phyloP scores from a whole-genome alignment of 2,888 invertebrate genomes.

The Cheilosia urbana region DNA sequence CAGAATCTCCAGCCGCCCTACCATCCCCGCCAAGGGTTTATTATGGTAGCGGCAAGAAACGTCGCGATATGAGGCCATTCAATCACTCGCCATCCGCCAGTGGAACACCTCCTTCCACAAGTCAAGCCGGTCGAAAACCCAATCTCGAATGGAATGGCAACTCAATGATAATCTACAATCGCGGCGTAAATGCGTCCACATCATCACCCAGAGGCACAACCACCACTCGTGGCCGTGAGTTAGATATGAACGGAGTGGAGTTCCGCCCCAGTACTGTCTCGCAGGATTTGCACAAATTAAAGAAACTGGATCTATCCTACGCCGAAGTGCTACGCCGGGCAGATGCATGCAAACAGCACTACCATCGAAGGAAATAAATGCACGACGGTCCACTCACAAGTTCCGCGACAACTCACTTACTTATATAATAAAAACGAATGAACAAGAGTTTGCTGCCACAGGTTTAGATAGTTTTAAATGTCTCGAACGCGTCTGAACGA shows the following conservation, averaged over 20 bases:
- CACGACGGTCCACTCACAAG: conserved; percentile 10
- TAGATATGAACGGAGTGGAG: conserved; percentile 82
- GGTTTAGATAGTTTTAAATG: conserved; percentile 66
- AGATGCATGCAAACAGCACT: conserved; percentile 81
- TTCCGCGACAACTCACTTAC: conserved; percentile 41
- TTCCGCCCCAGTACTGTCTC: conserved; percentile 90
- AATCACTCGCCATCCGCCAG: conserved; percentile 80
- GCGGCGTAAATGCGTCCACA: conserved; percentile 83
- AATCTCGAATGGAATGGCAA: conserved; percentile 88
- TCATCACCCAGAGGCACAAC: conserved; percentile 78
- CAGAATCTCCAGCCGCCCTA: conserved; percentile 88
- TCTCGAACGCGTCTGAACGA: conserved; percentile 44
- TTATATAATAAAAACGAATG: conserved; percentile 16
- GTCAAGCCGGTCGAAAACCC: conserved; percentile 58
- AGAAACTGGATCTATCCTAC: conserved; percentile 92
- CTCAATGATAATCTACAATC: conserved; percentile 89
- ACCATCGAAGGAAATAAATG: conserved; percentile 76
- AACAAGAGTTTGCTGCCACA: conserved; percentile 64
- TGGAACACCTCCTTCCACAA: conserved; percentile 62
- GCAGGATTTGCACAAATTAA: conserved; percentile 92
- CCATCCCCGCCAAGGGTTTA: conserved; percentile 88
- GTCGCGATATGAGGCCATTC: conserved; percentile 86
- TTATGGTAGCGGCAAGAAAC: conserved; percentile 85
- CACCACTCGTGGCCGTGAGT: conserved; percentile 82
- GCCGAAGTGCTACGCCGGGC: conserved; percentile 92